Conservation (phyloP, 2,797 vertebrate genomes). For the Fistularia tabacaria region DNA sequence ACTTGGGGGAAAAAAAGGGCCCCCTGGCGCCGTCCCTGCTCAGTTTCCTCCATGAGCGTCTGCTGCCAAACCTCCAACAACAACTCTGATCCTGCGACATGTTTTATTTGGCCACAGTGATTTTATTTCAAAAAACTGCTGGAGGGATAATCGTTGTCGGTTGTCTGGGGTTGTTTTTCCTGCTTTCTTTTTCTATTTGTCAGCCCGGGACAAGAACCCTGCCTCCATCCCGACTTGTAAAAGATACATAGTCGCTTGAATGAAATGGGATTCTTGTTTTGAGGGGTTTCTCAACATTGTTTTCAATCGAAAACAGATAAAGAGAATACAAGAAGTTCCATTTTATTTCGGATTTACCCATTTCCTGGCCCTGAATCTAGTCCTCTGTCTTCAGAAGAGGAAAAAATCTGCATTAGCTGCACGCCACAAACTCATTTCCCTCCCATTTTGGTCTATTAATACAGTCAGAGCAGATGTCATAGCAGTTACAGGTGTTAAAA, state of each 20-base stretch:
- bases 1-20: constrained; percentile 6
- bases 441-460: constrained; percentile 1
- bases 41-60: constrained; percentile 47
- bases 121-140: constrained; percentile 75
- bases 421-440: background rate
- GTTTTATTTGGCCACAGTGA: constrained; percentile 64
- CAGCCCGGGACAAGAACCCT: constrained; percentile 54
- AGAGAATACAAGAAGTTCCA: constrained; percentile 1
- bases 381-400: background rate
- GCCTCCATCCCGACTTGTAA: constrained; percentile 47
- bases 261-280: constrained; percentile 24
- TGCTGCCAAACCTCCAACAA: constrained; percentile 55
- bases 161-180: constrained; percentile 63
- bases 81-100: constrained; percentile 50
- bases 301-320: constrained; percentile 4
- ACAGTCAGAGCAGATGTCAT: constrained; percentile 40
- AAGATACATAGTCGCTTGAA: constrained; percentile 40
- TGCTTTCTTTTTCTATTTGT: constrained; percentile 62
- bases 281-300: constrained; percentile 13
- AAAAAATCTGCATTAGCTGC: too few relatives aligned
- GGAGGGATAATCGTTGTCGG: constrained; percentile 71
- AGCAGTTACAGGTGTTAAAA: constrained; percentile 43
- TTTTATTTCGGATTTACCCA: background rate
- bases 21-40: constrained; percentile 38
- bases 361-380: background rate